Evolutionary conservation across 2,113 vertebrate genomes (phyloP).

Genomic region (Mesembrinibis cayennensis): DNA sequence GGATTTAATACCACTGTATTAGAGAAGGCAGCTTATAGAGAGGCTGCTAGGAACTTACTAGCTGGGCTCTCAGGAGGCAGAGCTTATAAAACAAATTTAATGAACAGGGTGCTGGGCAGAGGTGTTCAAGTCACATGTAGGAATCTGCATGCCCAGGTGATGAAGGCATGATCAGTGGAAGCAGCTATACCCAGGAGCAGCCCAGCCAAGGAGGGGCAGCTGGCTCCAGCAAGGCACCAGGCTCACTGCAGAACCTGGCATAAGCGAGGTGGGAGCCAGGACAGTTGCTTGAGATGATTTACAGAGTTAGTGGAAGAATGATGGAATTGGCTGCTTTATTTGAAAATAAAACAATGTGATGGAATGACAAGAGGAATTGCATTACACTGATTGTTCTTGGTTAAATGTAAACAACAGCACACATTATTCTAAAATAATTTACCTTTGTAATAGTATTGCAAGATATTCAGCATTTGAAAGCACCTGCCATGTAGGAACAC

Average conservation of each 20-base stretch:
- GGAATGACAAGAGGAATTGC: neutral
- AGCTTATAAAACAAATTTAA: neutral
- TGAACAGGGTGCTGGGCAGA: neutral
- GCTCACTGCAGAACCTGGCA: neutral
- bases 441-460: neutral
- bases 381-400: neutral
- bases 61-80: neutral
- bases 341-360: neutral
- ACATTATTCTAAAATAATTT: neutral
- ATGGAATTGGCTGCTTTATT: neutral
- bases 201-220: no score
- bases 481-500: neutral
- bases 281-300: neutral
- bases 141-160: neutral
- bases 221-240: neutral
- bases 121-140: neutral
- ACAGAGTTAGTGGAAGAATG: neutral
- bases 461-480: neutral
- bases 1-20: neutral
- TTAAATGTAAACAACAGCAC: neutral
- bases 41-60: neutral
- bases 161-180: neutral
- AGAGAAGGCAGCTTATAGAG: neutral
- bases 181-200: neutral
- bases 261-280: neutral